phyloP scores from a whole-genome alignment of 2,113 vertebrate species.

The Oplegnathus fasciatus region DNA sequence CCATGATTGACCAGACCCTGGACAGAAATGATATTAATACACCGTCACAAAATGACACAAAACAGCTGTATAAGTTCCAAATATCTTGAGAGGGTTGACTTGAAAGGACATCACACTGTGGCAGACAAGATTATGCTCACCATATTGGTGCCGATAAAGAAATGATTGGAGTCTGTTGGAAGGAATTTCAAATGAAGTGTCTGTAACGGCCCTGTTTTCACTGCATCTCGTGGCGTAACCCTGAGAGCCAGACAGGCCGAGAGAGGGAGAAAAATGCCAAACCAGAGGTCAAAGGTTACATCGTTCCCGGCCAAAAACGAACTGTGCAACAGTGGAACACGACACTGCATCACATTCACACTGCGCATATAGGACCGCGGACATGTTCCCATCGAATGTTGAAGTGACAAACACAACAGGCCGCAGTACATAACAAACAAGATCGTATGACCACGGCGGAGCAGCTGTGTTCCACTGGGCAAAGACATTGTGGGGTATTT shows the following conservation, averaged over 20 bases:
- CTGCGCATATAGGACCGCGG: background rate
- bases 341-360: slow-evolving; percentile 36
- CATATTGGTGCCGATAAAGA: slow-evolving; percentile 92
- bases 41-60: background rate
- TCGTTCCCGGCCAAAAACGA: slow-evolving; percentile 44
- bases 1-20: slow-evolving; percentile 91
- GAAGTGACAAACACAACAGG: slow-evolving; percentile 59
- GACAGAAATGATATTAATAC: slow-evolving; percentile 14
- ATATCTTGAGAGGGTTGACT: background rate
- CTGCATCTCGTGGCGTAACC: slow-evolving; percentile 71
- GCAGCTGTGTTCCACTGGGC: slow-evolving; percentile 67
- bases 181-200: slow-evolving; percentile 89
- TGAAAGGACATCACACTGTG: background rate
- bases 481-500: slow-evolving; percentile 64
- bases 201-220: slow-evolving; percentile 73
- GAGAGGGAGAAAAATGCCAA: background rate
- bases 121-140: slow-evolving; percentile 82
- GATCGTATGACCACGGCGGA: slow-evolving; percentile 46
- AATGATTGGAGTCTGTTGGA: slow-evolving; percentile 90
- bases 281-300: slow-evolving; percentile 32
- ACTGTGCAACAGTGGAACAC: slow-evolving; percentile 19
- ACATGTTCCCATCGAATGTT: slow-evolving; percentile 41
- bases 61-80: background rate
- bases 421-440: slow-evolving; percentile 49
- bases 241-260: slow-evolving; percentile 70